Percentiles rank a stretch among this genome's conserved stretches.
These are phyloP conservation scores for Anomalospiza imberbis DNA, from an alignment of 2,797 vertebrate species.

Conservation along the genomic window DNA sequence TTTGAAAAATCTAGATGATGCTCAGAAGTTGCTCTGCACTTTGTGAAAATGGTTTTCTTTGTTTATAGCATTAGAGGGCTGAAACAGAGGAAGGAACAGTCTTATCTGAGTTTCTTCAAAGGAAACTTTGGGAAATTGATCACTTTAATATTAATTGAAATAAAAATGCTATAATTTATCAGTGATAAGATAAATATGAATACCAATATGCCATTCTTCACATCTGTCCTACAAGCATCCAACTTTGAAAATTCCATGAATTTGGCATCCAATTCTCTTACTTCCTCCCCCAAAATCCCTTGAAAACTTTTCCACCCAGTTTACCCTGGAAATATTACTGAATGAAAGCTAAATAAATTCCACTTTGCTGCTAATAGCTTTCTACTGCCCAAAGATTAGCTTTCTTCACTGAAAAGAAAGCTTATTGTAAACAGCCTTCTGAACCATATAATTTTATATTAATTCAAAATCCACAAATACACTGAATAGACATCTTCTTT, in stretches of 20 bases:
- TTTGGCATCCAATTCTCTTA: neutral
- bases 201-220: neutral
- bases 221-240: neutral
- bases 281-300: neutral
- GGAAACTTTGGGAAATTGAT: neutral
- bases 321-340: constrained; percentile 34
- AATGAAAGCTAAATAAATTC: neutral
- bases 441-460: neutral
- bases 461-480: neutral
- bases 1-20: neutral
- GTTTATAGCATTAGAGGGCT: neutral
- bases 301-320: constrained; percentile 7
- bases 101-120: constrained; percentile 30
- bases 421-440: neutral
- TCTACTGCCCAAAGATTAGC: neutral
- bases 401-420: neutral
- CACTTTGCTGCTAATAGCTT: neutral
- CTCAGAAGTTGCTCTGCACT: neutral
- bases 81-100: neutral
- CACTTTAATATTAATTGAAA: neutral
- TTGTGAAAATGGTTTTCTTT: neutral
- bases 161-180: neutral
- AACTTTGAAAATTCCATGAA: neutral
- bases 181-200: neutral
- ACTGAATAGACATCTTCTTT: neutral